phyloP scores from a whole-genome alignment of 2,113 vertebrate species.

The Mustela lutreola region DNA sequence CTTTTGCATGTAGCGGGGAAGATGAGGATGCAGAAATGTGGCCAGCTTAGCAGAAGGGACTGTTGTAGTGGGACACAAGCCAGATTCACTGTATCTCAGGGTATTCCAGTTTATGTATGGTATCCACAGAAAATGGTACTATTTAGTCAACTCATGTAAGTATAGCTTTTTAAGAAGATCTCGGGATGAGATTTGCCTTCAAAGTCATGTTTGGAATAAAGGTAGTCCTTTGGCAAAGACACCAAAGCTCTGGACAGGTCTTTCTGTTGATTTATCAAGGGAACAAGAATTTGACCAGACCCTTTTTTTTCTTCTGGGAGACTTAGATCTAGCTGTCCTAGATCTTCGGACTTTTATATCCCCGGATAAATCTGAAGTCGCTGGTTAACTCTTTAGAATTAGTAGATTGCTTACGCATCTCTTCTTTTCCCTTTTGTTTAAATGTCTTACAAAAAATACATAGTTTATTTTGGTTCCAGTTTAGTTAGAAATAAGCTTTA shows the following conservation, averaged over 20 bases:
- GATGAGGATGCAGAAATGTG: neutral
- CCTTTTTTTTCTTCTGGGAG: neutral
- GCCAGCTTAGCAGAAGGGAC: neutral
- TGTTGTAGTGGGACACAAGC: neutral
- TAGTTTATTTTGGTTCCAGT: neutral
- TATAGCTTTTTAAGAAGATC: neutral
- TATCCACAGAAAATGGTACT: neutral
- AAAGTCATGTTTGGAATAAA: neutral
- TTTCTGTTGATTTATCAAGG: conserved; percentile 1
- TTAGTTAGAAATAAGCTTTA: conserved; percentile 37
- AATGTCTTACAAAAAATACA: neutral
- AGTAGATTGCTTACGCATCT: neutral
- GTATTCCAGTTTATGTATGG: neutral
- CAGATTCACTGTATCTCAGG: neutral
- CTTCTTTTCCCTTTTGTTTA: neutral
- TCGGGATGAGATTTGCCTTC: conserved; percentile 29
- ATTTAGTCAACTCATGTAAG: neutral
- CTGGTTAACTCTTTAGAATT: neutral
- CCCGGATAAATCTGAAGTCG: neutral
- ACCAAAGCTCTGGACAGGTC: neutral
- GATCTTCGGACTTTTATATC: neutral
- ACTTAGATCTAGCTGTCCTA: neutral
- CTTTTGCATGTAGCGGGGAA: neutral
- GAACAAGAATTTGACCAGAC: neutral
- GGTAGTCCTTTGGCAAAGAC: neutral